These are phyloP conservation scores for Pelusios castaneus DNA, from an alignment of 2,113 vertebrate species.

Conservation along the genomic window DNA sequence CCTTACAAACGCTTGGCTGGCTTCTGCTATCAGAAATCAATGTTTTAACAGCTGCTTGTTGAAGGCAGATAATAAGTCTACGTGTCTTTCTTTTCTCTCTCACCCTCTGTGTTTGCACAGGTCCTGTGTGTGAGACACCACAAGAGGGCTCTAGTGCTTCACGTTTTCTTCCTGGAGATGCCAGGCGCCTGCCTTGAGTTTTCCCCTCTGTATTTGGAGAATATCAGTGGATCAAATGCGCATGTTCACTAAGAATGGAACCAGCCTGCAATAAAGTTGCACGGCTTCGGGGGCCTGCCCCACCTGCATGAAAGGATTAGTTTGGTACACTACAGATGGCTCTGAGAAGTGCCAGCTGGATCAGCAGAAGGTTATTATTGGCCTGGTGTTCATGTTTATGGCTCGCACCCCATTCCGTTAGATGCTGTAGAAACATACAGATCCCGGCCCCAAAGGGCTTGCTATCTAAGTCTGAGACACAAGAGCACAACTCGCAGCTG, in stretches of 20 bases:
- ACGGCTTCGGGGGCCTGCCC: not conserved
- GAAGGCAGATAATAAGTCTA: rapidly evolving
- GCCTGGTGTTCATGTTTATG: rapidly evolving
- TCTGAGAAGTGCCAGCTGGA: not conserved
- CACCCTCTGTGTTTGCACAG: not conserved
- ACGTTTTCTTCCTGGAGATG: rapidly evolving
- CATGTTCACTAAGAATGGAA: rapidly evolving
- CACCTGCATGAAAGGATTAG: not conserved
- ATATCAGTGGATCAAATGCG: rapidly evolving
- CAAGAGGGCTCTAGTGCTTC: not conserved
- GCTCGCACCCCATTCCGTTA: no score
- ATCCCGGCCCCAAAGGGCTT: not conserved
- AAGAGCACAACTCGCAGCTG: rapidly evolving
- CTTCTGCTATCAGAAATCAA: not conserved
- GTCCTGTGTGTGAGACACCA: rapidly evolving
- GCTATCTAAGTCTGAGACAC: not conserved
- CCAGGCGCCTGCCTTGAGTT: rapidly evolving
- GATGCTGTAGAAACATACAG: no score
- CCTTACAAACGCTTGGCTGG: not conserved
- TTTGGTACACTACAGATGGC: not conserved
- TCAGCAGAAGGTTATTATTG: rapidly evolving
- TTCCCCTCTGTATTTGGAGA: rapidly evolving
- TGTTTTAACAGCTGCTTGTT: rapidly evolving
- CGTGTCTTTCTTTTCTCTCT: not conserved
- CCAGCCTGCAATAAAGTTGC: not conserved